These are phyloP conservation scores for Nymphicus hollandicus DNA, from an alignment of 2,113 vertebrate species.

Conservation along the genomic window DNA sequence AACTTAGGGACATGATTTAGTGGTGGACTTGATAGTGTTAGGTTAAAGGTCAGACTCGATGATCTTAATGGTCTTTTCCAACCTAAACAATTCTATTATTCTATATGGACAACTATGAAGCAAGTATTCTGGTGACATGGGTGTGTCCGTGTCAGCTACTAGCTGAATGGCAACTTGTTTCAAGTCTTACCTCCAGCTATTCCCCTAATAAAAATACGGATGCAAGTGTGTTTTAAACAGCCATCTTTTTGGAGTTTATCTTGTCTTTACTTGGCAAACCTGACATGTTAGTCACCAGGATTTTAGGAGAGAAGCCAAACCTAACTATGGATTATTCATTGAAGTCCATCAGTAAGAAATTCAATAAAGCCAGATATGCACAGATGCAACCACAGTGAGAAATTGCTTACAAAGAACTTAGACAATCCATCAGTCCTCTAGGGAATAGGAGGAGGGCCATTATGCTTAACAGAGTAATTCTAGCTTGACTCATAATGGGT, in stretches of 20 bases:
- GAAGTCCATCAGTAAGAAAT: background rate
- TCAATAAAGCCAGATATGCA: background rate
- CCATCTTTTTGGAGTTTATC: background rate
- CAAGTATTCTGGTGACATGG: background rate
- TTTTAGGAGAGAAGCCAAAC: background rate
- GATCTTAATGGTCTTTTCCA: background rate
- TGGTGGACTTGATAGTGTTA: background rate
- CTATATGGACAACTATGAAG: background rate
- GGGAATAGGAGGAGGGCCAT: background rate
- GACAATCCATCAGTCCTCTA: background rate
- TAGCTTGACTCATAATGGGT: background rate
- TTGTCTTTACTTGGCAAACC: background rate
- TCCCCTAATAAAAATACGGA: background rate
- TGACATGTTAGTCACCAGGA: background rate
- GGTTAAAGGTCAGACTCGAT: background rate
- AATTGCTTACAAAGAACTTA: background rate
- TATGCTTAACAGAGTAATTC: background rate
- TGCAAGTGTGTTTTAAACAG: background rate
- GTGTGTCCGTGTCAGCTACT: background rate
- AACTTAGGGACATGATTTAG: background rate
- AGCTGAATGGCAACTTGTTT: accelerated
- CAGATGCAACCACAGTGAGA: background rate
- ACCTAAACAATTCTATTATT: background rate
- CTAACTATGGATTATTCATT: background rate
- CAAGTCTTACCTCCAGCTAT: background rate